Base-by-base conservation (phyloP, 2,888 invertebrate species). In the Lasioglossum leucozonium region DNA sequence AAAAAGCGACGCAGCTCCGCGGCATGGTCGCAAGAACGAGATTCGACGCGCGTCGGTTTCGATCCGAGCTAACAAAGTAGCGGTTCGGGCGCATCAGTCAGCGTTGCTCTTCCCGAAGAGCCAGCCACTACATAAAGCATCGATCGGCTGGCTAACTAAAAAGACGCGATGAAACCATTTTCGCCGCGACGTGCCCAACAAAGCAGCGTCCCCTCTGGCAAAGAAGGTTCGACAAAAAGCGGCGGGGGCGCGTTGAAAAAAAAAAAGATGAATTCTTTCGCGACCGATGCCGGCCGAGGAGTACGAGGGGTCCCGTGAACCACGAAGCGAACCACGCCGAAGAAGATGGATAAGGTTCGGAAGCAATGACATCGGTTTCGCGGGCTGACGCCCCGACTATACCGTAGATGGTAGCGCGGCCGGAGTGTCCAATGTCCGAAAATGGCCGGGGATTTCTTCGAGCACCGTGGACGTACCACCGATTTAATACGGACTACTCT, bases 371-470 rank as follows among this genome's bases (percentile, higher is more conserved):
- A 88, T 91, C 89, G 87, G 87, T 89, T 92, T 92, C 86, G 83
- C 89, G 87, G 84, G 84, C 86, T 89, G 90, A 92, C 92, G 92
- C 92, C 92, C 91, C 87, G 86, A 82, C 89, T 92, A 88, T 91
- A 90, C 92, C 92, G 58, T 93, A 92, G 87, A 92, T 91, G 92
- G 93, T 89, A 90, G 85, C 89, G 88, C 88, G 84, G 85, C 81
- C 89, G 89, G 87, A 91, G 92, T 90, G 89, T 90, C 88, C 84
- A 77, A 77, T 83, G 88, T 90, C 93, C 93, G 89, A 93, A 93
- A 93, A 93, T 93, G 93, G 93, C 91, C 89, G 90, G 89, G 86
- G 90, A 92, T 91, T 93, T 93, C 92, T 93, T 92, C 88, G 72
- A 67, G 51, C 51, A 22, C 44, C 72, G 69, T 76, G 81, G 89